Base-by-base conservation (phyloP, 2,113 vertebrate genomes). In the Tragelaphus buxtoni region DNA sequence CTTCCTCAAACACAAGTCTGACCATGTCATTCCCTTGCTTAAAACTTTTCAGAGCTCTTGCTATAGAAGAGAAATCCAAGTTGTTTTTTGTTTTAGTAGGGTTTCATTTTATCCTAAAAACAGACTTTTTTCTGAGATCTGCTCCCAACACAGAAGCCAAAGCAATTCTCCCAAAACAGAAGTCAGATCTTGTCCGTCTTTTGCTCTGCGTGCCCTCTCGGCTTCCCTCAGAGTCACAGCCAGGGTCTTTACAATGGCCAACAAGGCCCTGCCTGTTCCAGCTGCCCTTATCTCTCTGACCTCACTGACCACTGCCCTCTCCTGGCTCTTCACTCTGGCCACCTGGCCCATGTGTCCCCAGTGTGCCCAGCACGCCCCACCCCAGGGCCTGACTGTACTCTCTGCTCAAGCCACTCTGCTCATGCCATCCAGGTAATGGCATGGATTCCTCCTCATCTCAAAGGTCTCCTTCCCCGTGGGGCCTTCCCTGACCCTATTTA, bases 21-120 rank as follows among this genome's bases (percentile, higher is more conserved):
- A 35, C 94, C 42, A 0, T 26, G 17, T 35, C 42, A 47, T 87
- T 90, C 51, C 14, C 45, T 86, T 91, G 51, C 94, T 45, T 42
- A 55, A 58, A 72, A 45, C 11, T 28, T 42, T 65, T 80, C 4
- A 42, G 55, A 39, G 42, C 12, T 47, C 49, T 83, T 32, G 51
- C 24, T 81, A 28, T 28, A 45, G 45, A 94, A 84, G 28, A 88
- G 88, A 47, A 82, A 82, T 65, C 30, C 58, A 65, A 76, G 32
- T 17, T 84, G 81, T 35, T 51, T 49, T 76, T 69, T 47, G 35
- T 69, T 51, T 81, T 20, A 58, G 60, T 87, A 10, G 26, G 17
- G 32, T 60, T 88, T 81, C 65, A 42, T 32, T 49, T 96, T 69
- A 18, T 79, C 58, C 92, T 94, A 79, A 76, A 96, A 91, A 88